Conservation (phyloP, 2,888 invertebrate species). For the Eulithis testata region DNA sequence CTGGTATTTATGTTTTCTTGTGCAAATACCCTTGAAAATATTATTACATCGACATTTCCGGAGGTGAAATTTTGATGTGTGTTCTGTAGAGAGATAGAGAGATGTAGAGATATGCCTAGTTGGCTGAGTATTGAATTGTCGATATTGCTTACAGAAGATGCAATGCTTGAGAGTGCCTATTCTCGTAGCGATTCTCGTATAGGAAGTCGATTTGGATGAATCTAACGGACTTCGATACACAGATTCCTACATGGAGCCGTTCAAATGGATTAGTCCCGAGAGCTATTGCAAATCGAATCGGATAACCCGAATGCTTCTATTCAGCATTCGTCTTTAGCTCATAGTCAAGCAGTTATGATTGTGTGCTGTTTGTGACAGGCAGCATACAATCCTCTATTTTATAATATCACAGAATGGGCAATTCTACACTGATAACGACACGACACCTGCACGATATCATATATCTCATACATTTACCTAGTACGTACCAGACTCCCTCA, state of each 20-base stretch:
- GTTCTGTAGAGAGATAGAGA: constrained; percentile 29
- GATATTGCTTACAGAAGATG: constrained; percentile 49
- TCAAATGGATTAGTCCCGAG: constrained; percentile 60
- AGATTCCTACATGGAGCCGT: constrained; percentile 54
- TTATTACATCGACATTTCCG: constrained; percentile 33
- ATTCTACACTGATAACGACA: too few species aligned
- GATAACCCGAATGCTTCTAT: constrained; percentile 50
- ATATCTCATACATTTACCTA: too few species aligned
- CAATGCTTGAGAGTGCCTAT: constrained; percentile 53
- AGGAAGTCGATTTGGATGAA: constrained; percentile 45
- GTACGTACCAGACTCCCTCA: too few species aligned
- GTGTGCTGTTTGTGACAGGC: neutral
- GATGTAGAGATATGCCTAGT: constrained; percentile 28
- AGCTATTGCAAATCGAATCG: constrained; percentile 52
- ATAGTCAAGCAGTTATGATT: constrained; percentile 21
- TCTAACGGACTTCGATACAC: constrained; percentile 57
- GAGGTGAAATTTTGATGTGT: constrained; percentile 33
- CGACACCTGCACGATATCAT: too few species aligned
- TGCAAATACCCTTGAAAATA: constrained; percentile 32
- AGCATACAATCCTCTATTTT: too few species aligned
- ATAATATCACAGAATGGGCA: too few species aligned
- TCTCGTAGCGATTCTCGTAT: constrained; percentile 50
- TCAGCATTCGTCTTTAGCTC: constrained; percentile 43
- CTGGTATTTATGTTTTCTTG: constrained; percentile 39
- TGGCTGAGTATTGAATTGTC: constrained; percentile 45